These are phyloP conservation scores for Phenganax marumi DNA, from an alignment of 92 coral and sea anemone genomes.

Conservation along the genomic window DNA sequence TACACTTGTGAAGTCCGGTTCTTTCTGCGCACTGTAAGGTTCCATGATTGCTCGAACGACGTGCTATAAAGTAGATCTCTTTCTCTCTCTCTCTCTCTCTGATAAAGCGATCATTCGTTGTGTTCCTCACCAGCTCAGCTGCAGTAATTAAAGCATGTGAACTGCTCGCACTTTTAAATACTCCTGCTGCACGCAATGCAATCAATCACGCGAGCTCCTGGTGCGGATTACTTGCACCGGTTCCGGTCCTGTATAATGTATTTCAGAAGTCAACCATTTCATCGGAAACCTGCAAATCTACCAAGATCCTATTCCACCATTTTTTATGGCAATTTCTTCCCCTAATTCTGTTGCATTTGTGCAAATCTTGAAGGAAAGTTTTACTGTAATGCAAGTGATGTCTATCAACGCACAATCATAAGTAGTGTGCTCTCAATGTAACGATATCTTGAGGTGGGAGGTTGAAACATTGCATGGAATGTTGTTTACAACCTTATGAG, in stretches of 20 bases:
- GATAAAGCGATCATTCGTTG: neutral
- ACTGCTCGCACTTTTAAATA: constrained; percentile 22
- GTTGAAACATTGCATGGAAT: constrained; percentile 18
- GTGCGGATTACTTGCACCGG: constrained; percentile 19
- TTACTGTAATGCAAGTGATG: neutral
- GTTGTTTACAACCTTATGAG: constrained; percentile 3
- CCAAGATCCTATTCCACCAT: neutral
- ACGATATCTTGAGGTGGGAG: constrained; percentile 11
- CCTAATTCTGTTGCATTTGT: neutral
- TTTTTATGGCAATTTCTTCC: neutral
- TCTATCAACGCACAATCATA: neutral
- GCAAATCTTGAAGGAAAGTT: neutral
- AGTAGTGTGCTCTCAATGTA: constrained; percentile 6
- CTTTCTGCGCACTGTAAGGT: neutral
- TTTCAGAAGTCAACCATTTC: neutral
- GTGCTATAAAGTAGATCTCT: neutral
- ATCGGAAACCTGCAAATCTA: constrained; percentile 7
- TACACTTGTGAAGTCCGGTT: neutral
- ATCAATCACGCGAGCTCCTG: constrained; percentile 23
- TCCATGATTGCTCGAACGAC: neutral
- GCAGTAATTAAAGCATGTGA: constrained; percentile 17
- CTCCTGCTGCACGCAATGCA: constrained; percentile 36
- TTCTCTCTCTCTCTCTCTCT: neutral
- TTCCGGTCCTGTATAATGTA: constrained; percentile 5
- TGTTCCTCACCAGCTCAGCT: neutral